Conservation (phyloP, 2,888 invertebrate species). For the Incurvaria masculella region DNA sequence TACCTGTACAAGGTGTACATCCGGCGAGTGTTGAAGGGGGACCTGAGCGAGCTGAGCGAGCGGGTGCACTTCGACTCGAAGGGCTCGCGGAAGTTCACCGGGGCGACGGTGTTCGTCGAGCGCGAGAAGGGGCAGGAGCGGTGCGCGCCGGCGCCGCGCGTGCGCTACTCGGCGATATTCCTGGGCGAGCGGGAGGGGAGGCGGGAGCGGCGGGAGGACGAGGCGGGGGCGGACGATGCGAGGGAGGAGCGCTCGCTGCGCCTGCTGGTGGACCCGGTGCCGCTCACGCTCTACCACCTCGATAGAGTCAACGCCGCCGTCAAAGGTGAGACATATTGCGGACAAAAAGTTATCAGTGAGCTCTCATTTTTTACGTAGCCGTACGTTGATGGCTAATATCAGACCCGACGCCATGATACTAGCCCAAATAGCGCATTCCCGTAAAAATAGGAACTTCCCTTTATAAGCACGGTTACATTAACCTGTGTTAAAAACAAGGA, state of each 20-base stretch:
- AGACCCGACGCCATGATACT: too few species aligned
- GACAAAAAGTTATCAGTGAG: too few species aligned
- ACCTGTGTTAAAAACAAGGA: too few species aligned
- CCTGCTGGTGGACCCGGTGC: conserved; percentile 48
- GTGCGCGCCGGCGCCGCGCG: conserved; percentile 43
- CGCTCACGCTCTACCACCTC: conserved; percentile 50
- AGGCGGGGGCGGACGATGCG: conserved; percentile 24
- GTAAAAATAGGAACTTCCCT: too few species aligned
- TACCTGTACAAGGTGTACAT: conserved; percentile 47
- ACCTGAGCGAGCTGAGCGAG: conserved; percentile 34
- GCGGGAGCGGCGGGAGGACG: conserved; percentile 20
- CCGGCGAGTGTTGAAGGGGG: conserved; percentile 47
- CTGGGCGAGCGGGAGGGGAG: conserved; percentile 24
- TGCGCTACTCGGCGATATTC: conserved; percentile 48
- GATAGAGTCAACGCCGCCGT: conserved; percentile 53
- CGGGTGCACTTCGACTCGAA: conserved; percentile 36
- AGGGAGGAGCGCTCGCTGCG: conserved; percentile 31
- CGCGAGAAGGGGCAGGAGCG: conserved; percentile 32
- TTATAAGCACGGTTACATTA: too few species aligned
- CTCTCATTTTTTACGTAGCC: too few species aligned
- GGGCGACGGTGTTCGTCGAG: conserved; percentile 39
- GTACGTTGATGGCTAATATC: too few species aligned
- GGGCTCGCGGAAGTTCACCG: conserved; percentile 34
- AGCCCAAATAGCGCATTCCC: too few species aligned
- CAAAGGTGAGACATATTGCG: conserved; percentile 42